phyloP scores from a whole-genome alignment of 2,888 invertebrate species.

The Drosophila pseudotalamancana region DNA sequence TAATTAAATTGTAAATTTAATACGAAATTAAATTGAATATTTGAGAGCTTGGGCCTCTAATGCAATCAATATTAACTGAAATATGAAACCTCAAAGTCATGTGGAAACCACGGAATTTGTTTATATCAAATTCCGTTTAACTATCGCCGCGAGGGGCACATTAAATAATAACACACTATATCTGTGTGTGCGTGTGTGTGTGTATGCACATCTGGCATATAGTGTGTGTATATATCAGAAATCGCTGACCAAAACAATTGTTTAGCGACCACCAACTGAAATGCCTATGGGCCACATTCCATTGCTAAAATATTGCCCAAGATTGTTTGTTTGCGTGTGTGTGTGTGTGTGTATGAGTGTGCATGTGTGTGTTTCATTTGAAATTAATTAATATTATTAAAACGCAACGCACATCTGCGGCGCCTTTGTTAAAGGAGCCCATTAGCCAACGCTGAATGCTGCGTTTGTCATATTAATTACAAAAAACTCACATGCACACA shows the following conservation, averaged over 20 bases:
- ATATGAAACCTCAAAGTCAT: constrained; percentile 40
- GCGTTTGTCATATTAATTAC: constrained; percentile 40
- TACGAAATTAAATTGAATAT: constrained; percentile 19
- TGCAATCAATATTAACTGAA: constrained; percentile 38
- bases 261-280: constrained; percentile 55
- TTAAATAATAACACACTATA: constrained; percentile 40
- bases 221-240: constrained; percentile 26
- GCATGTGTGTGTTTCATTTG: constrained; percentile 38
- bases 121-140: constrained; percentile 70
- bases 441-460: constrained; percentile 16
- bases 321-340: constrained; percentile 14
- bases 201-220: constrained; percentile 13
- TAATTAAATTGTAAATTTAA: constrained; percentile 27
- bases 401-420: constrained; percentile 62
- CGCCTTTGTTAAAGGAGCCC: constrained; percentile 54
- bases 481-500: constrained; percentile 19
- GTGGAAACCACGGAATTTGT: constrained; percentile 30
- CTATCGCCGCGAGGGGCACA: constrained; percentile 47
- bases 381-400: constrained; percentile 76
- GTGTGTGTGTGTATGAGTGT: constrained; percentile 11
- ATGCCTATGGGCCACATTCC: constrained; percentile 51
- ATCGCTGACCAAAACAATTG: constrained; percentile 56
- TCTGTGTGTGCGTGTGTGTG: not conserved
- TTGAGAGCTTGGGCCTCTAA: constrained; percentile 5
- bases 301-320: constrained; percentile 56